A percentile compares a stretch with the other conserved stretches of the same genome.
These are phyloP conservation scores for Lasius fuliginosus DNA, from an alignment of 2,888 invertebrate genomes.

Conservation along the genomic window DNA sequence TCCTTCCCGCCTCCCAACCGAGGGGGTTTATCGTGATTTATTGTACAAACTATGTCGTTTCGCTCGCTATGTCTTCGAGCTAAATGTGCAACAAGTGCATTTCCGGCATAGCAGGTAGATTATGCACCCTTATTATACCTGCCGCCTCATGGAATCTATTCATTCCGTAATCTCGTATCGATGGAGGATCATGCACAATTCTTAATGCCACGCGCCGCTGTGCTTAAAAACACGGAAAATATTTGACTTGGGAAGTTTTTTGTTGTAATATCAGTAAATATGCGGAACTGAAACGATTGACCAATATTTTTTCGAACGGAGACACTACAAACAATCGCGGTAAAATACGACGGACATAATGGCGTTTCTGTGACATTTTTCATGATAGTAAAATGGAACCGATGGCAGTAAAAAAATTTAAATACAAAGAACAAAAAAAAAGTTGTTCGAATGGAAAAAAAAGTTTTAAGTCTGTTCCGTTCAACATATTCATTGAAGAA, in stretches of 20 bases:
- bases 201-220: neutral
- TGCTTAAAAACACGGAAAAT: neutral
- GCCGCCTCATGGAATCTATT: neutral
- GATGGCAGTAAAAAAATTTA: neutral
- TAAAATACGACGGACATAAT: neutral
- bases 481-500: neutral
- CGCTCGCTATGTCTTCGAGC: neutral
- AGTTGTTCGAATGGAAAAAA: neutral
- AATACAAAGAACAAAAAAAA: neutral
- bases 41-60: slow-evolving; percentile 47
- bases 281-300: neutral
- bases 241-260: neutral
- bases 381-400: neutral
- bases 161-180: neutral
- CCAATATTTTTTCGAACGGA: neutral
- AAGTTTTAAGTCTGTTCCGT: neutral
- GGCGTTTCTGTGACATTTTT: neutral
- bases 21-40: slow-evolving; percentile 73
- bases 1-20: neutral
- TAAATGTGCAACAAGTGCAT: slow-evolving; percentile 68
- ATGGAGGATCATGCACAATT: neutral
- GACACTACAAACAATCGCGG: neutral
- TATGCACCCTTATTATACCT: slow-evolving; percentile 24
- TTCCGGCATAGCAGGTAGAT: slow-evolving; percentile 72
- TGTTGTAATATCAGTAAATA: neutral